Conservation (phyloP, 2,113 vertebrate species). For the Neoarius graeffei region DNA sequence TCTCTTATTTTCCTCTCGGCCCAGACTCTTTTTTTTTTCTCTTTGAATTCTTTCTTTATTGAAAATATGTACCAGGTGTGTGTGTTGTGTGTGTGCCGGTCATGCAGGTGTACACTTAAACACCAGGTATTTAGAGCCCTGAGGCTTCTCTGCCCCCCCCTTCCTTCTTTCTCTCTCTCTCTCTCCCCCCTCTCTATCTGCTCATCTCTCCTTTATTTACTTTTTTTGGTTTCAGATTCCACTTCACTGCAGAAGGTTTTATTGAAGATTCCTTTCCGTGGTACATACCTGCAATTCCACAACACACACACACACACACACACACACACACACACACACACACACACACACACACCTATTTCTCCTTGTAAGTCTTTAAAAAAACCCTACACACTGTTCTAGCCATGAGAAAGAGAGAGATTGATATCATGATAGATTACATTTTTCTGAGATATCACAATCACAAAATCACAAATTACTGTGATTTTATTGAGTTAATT, state of each 20-base stretch:
- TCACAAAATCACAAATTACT: too few species aligned
- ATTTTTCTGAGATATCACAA: too few species aligned
- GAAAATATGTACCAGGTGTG: conserved; percentile 47
- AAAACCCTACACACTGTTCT: too few species aligned
- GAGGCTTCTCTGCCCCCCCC: background rate
- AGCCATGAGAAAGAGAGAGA: too few species aligned
- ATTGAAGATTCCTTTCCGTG: background rate
- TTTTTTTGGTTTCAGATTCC: background rate
- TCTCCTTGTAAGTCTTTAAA: too few species aligned
- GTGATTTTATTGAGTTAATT: too few species aligned
- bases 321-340: conserved; percentile 14
- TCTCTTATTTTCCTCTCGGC: background rate
- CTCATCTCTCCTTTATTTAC: background rate
- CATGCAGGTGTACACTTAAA: conserved; percentile 51
- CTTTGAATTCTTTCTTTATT: conserved; percentile 29
- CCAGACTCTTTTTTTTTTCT: background rate
- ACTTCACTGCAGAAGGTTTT: background rate
- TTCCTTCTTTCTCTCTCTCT: too few species aligned
- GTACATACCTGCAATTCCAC: conserved; percentile 28
- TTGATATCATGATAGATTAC: too few species aligned
- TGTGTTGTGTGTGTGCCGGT: conserved; percentile 18
- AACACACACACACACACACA: conserved; percentile 18
- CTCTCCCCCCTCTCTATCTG: conserved; percentile 19
- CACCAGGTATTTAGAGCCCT: conserved; percentile 46
- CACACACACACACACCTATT: background rate